Evolutionary conservation across 1,140 invertebrate genomes (phyloP).

Genomic region (Drosophila bocqueti): DNA sequence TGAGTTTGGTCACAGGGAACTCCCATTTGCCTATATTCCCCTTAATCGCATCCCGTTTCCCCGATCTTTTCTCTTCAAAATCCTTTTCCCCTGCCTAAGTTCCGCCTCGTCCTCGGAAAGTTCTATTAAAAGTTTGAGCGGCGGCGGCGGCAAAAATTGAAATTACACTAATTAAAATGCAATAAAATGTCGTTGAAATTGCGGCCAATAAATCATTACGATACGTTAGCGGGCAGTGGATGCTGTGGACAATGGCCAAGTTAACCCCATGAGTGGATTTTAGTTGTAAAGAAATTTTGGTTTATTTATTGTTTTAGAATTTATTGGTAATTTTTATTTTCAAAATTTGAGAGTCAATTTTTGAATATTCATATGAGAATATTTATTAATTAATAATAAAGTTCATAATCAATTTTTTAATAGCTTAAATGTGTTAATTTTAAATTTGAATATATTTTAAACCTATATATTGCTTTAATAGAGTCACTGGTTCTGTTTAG

Average conservation of each 20-base stretch:
- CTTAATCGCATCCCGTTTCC: conserved; percentile 12
- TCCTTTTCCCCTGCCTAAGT: conserved; percentile 4
- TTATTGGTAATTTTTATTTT: neutral
- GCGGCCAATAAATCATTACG: conserved; percentile 80
- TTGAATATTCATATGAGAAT: too few relatives aligned
- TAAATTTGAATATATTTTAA: neutral
- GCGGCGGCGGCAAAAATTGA: conserved; percentile 66
- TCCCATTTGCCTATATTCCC: neutral
- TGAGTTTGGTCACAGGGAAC: conserved; percentile 27
- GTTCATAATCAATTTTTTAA: too few relatives aligned
- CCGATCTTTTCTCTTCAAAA: neutral
- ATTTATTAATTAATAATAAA: too few relatives aligned
- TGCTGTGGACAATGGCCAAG: conserved; percentile 22
- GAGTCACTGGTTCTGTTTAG: too few relatives aligned
- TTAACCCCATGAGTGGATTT: conserved; percentile 8
- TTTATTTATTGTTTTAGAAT: neutral
- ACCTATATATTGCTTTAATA: too few relatives aligned
- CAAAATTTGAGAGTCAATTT: too few relatives aligned
- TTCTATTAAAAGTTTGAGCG: conserved; percentile 39
- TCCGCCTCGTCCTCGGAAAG: neutral
- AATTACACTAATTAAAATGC: conserved; percentile 83
- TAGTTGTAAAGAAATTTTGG: too few relatives aligned
- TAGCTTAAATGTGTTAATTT: too few relatives aligned
- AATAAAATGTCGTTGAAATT: conserved; percentile 77
- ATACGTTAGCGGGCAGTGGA: neutral